Conservation (phyloP, 2,113 vertebrate species). For the Coptodon rendalli region DNA sequence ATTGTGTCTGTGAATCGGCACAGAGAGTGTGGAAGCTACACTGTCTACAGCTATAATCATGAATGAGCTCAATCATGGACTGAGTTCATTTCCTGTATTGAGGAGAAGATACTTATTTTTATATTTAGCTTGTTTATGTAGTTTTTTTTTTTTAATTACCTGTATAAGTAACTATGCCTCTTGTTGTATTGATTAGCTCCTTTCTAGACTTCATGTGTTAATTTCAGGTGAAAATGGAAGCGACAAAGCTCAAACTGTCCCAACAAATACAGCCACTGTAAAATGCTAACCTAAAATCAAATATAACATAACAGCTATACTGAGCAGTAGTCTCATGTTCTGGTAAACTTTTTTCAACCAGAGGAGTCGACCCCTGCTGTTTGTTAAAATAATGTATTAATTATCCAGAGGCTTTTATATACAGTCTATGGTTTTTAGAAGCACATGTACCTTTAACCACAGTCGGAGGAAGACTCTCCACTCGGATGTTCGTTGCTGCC, state of each 20-base stretch:
- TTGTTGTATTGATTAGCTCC: accelerated
- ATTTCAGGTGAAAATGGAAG: not conserved
- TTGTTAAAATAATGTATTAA: not conserved
- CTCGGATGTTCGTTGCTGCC: constrained; percentile 64
- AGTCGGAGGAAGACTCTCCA: constrained; percentile 74
- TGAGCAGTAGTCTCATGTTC: not conserved
- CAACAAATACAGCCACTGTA: not conserved
- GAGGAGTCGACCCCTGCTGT: not conserved
- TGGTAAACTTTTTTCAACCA: not conserved
- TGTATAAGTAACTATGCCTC: not conserved
- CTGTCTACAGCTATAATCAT: not conserved
- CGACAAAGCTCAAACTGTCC: not conserved
- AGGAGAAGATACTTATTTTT: accelerated
- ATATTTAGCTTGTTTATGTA: not conserved
- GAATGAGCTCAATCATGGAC: not conserved
- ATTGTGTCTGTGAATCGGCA: no score
- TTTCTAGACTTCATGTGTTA: not conserved
- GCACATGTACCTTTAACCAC: constrained; percentile 14
- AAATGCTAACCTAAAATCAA: not conserved
- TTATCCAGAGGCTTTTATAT: accelerated
- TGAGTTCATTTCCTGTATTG: not conserved
- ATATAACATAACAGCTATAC: not conserved
- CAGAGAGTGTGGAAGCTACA: not conserved
- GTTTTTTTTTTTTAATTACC: not conserved
- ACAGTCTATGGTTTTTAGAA: accelerated